A percentile compares a stretch with the other conserved stretches of the same genome.
Conservation (phyloP, 2,888 invertebrate genomes). For the Leptinotarsa juncta region DNA sequence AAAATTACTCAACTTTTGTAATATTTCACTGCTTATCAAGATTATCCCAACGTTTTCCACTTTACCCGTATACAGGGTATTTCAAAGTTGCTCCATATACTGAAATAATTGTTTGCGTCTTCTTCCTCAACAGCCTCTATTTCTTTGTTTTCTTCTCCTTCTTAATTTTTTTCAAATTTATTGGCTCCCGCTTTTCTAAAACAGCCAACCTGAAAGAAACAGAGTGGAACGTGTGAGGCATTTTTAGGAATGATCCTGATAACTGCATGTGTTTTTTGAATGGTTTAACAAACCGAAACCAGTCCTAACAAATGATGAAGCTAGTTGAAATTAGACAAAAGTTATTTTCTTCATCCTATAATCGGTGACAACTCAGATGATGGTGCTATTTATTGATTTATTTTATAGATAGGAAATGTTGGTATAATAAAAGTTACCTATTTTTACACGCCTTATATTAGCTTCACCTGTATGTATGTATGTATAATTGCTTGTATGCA, state of each 20-base stretch:
- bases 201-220: conserved; percentile 63
- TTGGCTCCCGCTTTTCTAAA: conserved; percentile 57
- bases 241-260: conserved; percentile 72
- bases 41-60: no score
- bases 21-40: no score
- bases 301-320: no score
- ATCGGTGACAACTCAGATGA: conserved; percentile 71
- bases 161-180: conserved; percentile 66
- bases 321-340: no score
- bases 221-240: conserved; percentile 57
- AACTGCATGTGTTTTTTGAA: conserved; percentile 78
- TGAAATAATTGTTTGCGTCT: conserved; percentile 88
- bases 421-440: neutral
- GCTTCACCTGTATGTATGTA: no score
- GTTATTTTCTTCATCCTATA: no score
- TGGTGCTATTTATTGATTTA: conserved; percentile 78
- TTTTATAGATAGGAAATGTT: neutral
- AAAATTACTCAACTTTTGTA: no score
- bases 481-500: no score
- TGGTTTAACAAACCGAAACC: no score
- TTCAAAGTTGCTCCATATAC: conserved; percentile 88
- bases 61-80: no score
- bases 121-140: conserved; percentile 73
- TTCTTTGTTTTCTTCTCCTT: conserved; percentile 70
- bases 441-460: neutral